phyloP scores from a whole-genome alignment of 2,888 invertebrate genomes.

The Margaritifera margaritifera region DNA sequence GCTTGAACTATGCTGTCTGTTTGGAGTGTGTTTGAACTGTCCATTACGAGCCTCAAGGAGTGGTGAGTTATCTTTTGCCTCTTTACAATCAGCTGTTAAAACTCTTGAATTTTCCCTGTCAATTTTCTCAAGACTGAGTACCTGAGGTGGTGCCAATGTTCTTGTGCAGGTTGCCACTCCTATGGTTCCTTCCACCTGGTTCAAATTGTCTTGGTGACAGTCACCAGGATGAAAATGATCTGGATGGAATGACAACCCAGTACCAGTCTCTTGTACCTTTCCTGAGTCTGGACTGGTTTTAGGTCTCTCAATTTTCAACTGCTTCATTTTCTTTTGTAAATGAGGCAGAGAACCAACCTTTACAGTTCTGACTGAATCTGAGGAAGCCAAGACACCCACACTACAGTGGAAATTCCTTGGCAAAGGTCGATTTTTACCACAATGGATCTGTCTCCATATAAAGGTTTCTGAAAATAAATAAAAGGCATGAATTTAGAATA shows the following conservation, averaged over 20 bases:
- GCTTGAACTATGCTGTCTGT: no score
- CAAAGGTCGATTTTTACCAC: slow-evolving; percentile 28
- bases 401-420: slow-evolving; percentile 37
- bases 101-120: slow-evolving; percentile 25
- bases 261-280: no score
- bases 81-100: slow-evolving; percentile 31
- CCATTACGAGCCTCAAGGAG: slow-evolving; percentile 6
- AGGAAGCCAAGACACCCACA: slow-evolving; percentile 25
- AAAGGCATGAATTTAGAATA: no score
- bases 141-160: slow-evolving; percentile 17
- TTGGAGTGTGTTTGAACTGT: no score
- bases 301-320: slow-evolving; percentile 31
- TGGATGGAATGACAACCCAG: no score
- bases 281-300: slow-evolving; percentile 31
- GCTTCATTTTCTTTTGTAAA: slow-evolving; percentile 39
- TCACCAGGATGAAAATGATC: no score
- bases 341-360: slow-evolving; percentile 46
- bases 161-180: background rate
- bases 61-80: slow-evolving; percentile 41
- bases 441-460: slow-evolving; percentile 40
- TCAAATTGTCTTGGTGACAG: no score
- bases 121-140: slow-evolving; percentile 12
- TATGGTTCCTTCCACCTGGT: background rate
- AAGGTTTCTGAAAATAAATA: slow-evolving; percentile 29
- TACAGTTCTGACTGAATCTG: slow-evolving; percentile 21